Conservation (phyloP, 2,113 vertebrate species). For the Agelaius phoeniceus region DNA sequence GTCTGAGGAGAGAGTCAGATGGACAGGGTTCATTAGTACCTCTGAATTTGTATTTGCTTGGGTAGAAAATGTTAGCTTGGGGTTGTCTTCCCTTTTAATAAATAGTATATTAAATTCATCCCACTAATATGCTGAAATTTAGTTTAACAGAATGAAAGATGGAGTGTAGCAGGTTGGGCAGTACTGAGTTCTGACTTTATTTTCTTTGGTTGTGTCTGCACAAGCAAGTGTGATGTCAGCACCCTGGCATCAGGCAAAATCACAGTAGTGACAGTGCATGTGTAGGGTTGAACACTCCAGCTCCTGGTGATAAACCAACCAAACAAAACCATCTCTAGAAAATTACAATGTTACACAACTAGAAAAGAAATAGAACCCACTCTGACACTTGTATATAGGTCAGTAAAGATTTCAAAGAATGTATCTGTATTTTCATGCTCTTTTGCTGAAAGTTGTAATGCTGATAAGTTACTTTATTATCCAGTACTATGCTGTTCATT, state of each 20-base stretch:
- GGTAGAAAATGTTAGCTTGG: not conserved
- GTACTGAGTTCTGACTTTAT: not conserved
- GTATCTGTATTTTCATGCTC: not conserved
- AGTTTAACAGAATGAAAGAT: not conserved
- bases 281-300: not conserved
- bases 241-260: not conserved
- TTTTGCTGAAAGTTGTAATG: not conserved
- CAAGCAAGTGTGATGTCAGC: not conserved
- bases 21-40: not conserved
- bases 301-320: not conserved
- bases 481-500: not conserved
- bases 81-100: not conserved
- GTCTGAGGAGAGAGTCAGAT: not conserved
- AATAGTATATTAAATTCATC: not conserved
- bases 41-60: not conserved
- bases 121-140: not conserved
- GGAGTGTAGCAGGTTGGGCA: not conserved
- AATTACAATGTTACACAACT: not conserved
- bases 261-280: accelerated
- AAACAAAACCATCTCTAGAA: not conserved
- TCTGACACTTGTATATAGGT: not conserved
- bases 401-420: not conserved
- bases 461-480: not conserved
- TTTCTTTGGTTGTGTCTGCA: not conserved
- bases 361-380: not conserved